Conservation (phyloP, 2,888 invertebrate species). For the Uloborus plumipes region DNA sequence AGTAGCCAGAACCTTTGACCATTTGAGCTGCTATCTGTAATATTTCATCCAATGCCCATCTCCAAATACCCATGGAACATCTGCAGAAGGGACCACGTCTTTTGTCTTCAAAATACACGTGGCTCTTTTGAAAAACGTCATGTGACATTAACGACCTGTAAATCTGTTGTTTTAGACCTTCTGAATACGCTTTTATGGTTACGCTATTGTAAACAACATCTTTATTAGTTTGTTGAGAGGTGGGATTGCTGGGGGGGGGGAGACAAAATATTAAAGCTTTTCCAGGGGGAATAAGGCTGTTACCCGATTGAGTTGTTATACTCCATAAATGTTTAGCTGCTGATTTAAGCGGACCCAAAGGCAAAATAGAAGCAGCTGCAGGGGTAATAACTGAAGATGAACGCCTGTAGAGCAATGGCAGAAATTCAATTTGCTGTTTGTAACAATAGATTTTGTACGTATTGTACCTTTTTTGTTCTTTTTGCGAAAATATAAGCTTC, state of each 20-base stretch:
- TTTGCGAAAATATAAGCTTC: too few species aligned
- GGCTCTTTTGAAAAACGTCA: conserved; percentile 7
- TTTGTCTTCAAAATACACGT: conserved; percentile 1
- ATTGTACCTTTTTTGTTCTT: too few species aligned
- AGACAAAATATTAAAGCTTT: too few species aligned
- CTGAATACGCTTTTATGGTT: conserved; percentile 31
- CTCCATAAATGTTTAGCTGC: too few species aligned
- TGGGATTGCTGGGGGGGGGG: background rate
- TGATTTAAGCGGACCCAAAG: too few species aligned
- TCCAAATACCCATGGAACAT: background rate
- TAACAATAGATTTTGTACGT: too few species aligned
- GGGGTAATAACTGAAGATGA: too few species aligned
- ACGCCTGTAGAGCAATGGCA: too few species aligned
- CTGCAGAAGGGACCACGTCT: conserved; percentile 10
- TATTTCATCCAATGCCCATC: conserved; percentile 1
- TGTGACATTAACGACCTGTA: conserved; percentile 47
- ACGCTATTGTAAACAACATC: conserved; percentile 40
- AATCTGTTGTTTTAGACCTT: conserved; percentile 20
- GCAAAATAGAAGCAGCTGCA: too few species aligned
- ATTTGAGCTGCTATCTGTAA: background rate
- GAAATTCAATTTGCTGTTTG: too few species aligned
- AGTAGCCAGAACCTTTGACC: background rate
- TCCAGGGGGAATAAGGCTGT: too few species aligned
- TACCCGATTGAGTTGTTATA: too few species aligned
- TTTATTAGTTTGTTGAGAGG: conserved; percentile 19